Conservation (phyloP, 2,113 vertebrate genomes). For the Tylochromis polylepis region DNA sequence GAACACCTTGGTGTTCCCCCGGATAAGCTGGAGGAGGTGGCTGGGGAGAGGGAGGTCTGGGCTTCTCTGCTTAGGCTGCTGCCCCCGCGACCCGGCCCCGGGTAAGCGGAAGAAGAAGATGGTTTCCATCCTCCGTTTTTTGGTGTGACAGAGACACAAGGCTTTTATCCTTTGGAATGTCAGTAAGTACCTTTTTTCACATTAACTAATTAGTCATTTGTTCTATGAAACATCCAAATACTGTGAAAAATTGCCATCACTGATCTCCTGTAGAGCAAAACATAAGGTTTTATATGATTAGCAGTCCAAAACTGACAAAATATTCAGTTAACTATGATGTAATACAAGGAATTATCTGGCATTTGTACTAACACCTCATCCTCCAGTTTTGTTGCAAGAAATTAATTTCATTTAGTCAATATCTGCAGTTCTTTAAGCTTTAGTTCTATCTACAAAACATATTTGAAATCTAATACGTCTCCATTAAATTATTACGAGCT, state of each 20-base stretch:
- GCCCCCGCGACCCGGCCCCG: no score
- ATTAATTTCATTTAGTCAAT: neutral
- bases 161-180: neutral
- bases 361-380: neutral
- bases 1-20: no score
- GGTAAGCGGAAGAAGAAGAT: no score
- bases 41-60: no score
- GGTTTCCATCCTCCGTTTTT: neutral
- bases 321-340: neutral
- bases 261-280: neutral
- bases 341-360: accelerated
- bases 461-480: neutral
- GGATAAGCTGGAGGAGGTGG: no score
- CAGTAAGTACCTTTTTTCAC: neutral
- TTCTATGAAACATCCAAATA: neutral
- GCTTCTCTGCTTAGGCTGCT: no score
- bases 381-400: neutral
- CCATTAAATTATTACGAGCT: neutral
- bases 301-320: neutral
- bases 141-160: neutral
- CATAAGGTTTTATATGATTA: neutral
- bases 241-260: neutral
- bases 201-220: neutral
- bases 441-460: neutral
- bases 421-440: neutral